Conservation (phyloP, 2,888 invertebrate species). For the Spisula subtruncata region DNA sequence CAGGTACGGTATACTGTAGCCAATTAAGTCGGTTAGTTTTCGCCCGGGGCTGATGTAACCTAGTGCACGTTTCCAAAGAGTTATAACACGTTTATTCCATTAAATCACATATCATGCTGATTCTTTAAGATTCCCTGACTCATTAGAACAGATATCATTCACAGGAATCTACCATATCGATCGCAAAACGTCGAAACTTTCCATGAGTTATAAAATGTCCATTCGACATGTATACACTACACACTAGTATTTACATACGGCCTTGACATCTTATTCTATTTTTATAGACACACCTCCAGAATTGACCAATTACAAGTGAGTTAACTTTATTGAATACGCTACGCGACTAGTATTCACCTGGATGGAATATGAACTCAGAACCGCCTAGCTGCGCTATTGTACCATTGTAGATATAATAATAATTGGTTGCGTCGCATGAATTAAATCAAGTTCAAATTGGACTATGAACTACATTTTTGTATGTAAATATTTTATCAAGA, state of each 20-base stretch:
- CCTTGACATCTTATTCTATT: conserved; percentile 34
- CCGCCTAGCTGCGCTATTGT: too few relatives aligned
- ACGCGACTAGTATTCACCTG: not conserved
- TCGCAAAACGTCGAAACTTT: conserved; percentile 41
- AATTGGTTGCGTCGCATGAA: too few relatives aligned
- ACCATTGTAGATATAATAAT: too few relatives aligned
- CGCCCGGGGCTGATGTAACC: conserved; percentile 51
- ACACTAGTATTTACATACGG: conserved; percentile 43
- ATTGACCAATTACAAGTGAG: conserved; percentile 56
- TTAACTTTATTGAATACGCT: not conserved
- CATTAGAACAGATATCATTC: not conserved
- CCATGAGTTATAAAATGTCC: conserved; percentile 39
- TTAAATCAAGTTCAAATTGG: too few relatives aligned
- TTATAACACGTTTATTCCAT: not conserved
- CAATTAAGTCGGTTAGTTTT: conserved; percentile 48
- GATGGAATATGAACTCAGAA: not conserved
- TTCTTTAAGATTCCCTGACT: not conserved
- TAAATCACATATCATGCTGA: not conserved
- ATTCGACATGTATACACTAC: conserved; percentile 32
- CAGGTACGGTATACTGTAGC: conserved; percentile 13
- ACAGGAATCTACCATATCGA: conserved; percentile 20
- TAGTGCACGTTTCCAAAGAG: conserved; percentile 2
- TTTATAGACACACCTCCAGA: conserved; percentile 68
- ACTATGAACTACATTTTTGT: too few relatives aligned
- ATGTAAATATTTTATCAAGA: too few relatives aligned